Base-by-base conservation (phyloP, 2,797 vertebrate species). In the Sebastes ruberrimus region DNA sequence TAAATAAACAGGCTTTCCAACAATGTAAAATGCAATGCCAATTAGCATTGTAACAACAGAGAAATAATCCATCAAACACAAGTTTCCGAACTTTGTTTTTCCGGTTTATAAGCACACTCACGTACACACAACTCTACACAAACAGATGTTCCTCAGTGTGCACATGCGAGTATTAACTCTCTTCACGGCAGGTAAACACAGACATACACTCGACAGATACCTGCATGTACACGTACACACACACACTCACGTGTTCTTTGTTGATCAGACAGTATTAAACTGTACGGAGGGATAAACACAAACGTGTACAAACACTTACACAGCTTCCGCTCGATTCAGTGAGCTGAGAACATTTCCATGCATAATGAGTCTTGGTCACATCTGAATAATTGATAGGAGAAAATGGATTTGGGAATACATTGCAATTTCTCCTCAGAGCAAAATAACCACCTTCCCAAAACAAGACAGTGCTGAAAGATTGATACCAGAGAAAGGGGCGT, bases 331-430 rank as follows among this genome's bases (percentile, higher is more conserved):
- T 71, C 16, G 28, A 81, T 46, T 86, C 83, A 71, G 18, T 32
- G 85, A 83, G 85, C 76, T 4, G 76, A 87, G 76, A 82, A 84
- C 71, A 86, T 89, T 89, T 83, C 67, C 82, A 82, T 89, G 83
- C 76, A 87, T 89, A 92, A 93, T 91, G 90, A 92, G 76, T 22
- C 63, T 74, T 61, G 83, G 92, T 92, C 88, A 86, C 82, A 88
- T 90, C 84, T 93, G 89, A 92, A 92, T 93, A 93, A 92, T 93
- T 91, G 85, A 93, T 91, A 6, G 63, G 49, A 82, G 90, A 88
- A 92, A 93, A 93, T 92, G 76, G 89, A 90, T 92, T 92, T 89
- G 81, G 72, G 86, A 84, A 89, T 91, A 84, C 67, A 84, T 90
- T 87, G 89, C 92, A 92, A 93, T 92, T 88, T 90, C 81, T 90